Evolutionary conservation across 2,888 invertebrate genomes (phyloP), one percentile per base, ranked within the genome.

Genomic region (Lapara coniferarum): DNA sequence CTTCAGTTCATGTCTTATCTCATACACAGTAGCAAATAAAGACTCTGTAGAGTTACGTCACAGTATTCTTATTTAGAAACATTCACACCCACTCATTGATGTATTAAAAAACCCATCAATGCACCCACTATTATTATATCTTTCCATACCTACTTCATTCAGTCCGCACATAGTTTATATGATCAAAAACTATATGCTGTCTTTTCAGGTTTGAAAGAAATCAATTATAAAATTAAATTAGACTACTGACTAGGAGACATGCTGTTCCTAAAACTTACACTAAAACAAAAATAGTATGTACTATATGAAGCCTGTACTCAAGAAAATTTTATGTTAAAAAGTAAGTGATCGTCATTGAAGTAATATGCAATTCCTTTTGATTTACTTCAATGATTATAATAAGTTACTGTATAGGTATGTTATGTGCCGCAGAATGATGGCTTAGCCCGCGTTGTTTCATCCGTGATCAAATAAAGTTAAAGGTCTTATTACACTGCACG

Each of bases 201-300:
- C 63, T 49, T 63, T 63, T 19, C 12, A 13, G 1, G 5, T 25
- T 59, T 49, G 7, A 46, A 49, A 13, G 74, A 72, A 72, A 73
- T 77, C 78, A 76, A 77, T 72, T 70, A 81, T 82, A 83, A 83
- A 83, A 71, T 69, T 63, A 78, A 79, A 85, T 84, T 81, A 87
- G 76, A 80, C 84, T 89, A 89, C 83, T 91, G 91, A 91, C 91
- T 91, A 91, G 91, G 84, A 86, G 84, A 87, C 80, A 75, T 83
- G 84, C 86, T 85, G 83, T 87, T 85, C 80, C 78, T 84, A 85
- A 78, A 85, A 83, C 81, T 80, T 83, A 84, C 63, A 1, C 25
- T 49, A 63, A 63, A 10, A 46, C 16, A 19, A 63, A 7, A 46
- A 12, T 12, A 59, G 44, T 44, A 25, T 63, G 49, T 63, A 46